Conservation (phyloP, 2,797 vertebrate genomes). For the Epinephelus coioides region DNA sequence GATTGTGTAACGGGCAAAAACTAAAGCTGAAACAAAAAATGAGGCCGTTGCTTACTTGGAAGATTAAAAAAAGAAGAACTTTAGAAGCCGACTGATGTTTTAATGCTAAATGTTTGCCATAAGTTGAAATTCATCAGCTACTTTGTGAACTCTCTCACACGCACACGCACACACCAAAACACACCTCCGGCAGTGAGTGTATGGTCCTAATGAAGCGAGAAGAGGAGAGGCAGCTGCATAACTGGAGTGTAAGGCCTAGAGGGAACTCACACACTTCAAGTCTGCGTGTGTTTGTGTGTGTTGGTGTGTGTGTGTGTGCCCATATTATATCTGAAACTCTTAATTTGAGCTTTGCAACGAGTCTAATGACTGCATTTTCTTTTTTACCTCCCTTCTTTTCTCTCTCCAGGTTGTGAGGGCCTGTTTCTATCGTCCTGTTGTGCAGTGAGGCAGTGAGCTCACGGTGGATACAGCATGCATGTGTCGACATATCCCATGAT, state of each 20-base stretch:
- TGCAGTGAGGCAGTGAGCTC: conserved; percentile 90
- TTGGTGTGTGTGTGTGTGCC: conserved; percentile 33
- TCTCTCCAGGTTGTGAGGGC: conserved; percentile 91
- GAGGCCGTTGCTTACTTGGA: conserved; percentile 20
- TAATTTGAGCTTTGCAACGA: conserved; percentile 43
- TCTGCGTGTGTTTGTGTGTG: conserved; percentile 28
- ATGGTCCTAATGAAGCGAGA: conserved; percentile 79
- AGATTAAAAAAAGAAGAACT: conserved; percentile 27
- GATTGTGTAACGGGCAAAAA: conserved; percentile 38
- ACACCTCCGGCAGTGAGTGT: conserved; percentile 72
- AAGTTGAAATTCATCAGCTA: conserved; percentile 65
- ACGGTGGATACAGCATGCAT: conserved; percentile 89
- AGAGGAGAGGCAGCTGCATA: conserved; percentile 75
- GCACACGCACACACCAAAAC: conserved; percentile 43
- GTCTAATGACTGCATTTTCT: conserved; percentile 46
- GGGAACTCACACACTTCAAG: conserved; percentile 65
- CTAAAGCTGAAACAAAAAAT: conserved; percentile 28
- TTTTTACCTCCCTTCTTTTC: conserved; percentile 15
- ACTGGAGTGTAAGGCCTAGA: conserved; percentile 69
- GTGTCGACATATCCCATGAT: conserved; percentile 91
- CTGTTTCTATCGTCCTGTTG: conserved; percentile 85
- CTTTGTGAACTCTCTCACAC: conserved; percentile 47
- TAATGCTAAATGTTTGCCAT: conserved; percentile 58
- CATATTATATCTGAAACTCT: conserved; percentile 40
- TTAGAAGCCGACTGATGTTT: conserved; percentile 55